phyloP scores from a whole-genome alignment of 2,113 vertebrate species.

The Zingel zingel region DNA sequence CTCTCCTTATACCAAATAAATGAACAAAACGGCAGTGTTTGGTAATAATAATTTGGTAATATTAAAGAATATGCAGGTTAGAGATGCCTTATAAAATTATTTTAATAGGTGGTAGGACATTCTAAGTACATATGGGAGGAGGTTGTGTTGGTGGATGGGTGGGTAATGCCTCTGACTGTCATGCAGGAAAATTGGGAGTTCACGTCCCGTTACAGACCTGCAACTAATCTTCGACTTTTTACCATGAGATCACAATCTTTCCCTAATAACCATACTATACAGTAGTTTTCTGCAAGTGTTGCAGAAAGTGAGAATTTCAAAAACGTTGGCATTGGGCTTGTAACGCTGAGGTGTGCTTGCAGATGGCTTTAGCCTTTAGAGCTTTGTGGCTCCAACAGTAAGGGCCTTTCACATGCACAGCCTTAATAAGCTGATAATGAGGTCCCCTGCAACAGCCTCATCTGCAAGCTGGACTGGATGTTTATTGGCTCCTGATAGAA shows the following conservation, averaged over 20 bases:
- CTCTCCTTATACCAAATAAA: not conserved
- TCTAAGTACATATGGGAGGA: not conserved
- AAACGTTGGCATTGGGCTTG: not conserved
- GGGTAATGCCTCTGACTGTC: not conserved
- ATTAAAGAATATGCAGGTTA: not conserved
- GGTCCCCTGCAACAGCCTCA: not conserved
- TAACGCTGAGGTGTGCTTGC: not conserved
- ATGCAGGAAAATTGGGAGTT: not conserved
- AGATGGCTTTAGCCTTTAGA: not conserved
- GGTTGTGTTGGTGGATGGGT: not conserved
- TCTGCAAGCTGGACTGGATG: conserved; percentile 18
- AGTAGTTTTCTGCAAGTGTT: not conserved
- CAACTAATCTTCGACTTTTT: not conserved
- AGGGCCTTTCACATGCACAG: not conserved
- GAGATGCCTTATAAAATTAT: not conserved
- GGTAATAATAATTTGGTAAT: no score
- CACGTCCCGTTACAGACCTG: not conserved
- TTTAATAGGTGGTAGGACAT: no score
- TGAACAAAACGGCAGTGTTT: not conserved
- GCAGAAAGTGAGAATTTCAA: not conserved
- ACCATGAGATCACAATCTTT: no score
- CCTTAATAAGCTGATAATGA: conserved; percentile 4
- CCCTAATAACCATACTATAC: not conserved
- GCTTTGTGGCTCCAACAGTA: conserved; percentile 1
- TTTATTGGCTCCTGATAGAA: conserved; percentile 26